Evolutionary conservation across 2,888 invertebrate genomes (phyloP).

Genomic region (Catocala nupta): DNA sequence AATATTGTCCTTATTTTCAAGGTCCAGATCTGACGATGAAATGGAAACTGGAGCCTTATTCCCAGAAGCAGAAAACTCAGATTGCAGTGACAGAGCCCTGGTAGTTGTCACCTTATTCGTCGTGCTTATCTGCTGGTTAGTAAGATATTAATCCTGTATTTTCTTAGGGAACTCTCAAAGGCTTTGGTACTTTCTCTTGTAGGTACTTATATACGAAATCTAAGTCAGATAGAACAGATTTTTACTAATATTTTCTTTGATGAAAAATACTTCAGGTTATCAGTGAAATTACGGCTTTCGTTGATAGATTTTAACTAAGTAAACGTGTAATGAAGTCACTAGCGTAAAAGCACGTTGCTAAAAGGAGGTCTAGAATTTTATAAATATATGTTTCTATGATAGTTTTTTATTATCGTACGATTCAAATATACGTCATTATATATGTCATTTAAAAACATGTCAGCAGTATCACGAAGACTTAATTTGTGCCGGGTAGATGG

Average conservation of each 20-base stretch:
- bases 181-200: slow-evolving; percentile 21
- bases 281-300: not conserved
- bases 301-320: not conserved
- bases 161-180: slow-evolving; percentile 34
- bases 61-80: slow-evolving; percentile 69
- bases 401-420: too few relatives aligned
- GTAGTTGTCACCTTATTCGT: slow-evolving; percentile 74
- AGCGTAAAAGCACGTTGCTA: too few relatives aligned
- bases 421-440: too few relatives aligned
- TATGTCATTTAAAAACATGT: too few relatives aligned
- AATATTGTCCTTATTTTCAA: slow-evolving; percentile 84
- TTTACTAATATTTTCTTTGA: slow-evolving; percentile 12
- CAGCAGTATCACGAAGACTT: too few relatives aligned
- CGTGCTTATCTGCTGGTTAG: slow-evolving; percentile 81
- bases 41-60: slow-evolving; percentile 78
- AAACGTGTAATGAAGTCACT: not conserved
- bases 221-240: slow-evolving; percentile 18
- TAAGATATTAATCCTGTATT: slow-evolving; percentile 49
- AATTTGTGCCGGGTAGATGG: too few relatives aligned
- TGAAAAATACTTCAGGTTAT: not conserved
- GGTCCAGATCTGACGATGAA: slow-evolving; percentile 73
- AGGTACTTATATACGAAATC: slow-evolving; percentile 12
- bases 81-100: slow-evolving; percentile 77
- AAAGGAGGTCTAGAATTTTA: too few relatives aligned
- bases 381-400: too few relatives aligned